Conservation (phyloP, 2,113 vertebrate species). For the Seriola dumerili region DNA sequence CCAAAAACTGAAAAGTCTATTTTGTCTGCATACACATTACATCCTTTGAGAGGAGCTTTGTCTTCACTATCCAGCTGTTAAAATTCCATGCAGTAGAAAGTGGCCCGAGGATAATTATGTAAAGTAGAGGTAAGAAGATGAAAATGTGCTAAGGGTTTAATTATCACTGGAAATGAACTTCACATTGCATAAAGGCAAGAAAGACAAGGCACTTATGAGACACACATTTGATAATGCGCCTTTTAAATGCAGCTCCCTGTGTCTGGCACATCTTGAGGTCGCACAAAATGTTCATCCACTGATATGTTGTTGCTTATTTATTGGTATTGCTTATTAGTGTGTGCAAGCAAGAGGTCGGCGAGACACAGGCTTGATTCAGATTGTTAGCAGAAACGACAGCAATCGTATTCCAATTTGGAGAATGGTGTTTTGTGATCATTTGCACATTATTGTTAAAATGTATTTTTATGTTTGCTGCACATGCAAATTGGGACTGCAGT, state of each 20-base stretch:
- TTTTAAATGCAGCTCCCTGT: conserved; percentile 45
- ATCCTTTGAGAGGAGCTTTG: conserved; percentile 41
- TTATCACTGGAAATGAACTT: conserved; percentile 68
- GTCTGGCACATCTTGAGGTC: conserved; percentile 42
- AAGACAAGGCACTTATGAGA: conserved; percentile 47
- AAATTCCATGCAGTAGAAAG: conserved; percentile 46
- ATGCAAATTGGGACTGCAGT: conserved; percentile 4
- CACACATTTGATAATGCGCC: conserved; percentile 61
- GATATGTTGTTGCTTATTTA: conserved; percentile 33
- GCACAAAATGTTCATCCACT: conserved; percentile 25
- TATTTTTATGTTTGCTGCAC: conserved; percentile 18
- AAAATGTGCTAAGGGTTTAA: conserved; percentile 72
- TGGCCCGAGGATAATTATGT: conserved; percentile 67
- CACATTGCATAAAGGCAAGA: conserved; percentile 38
- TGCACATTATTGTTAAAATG: conserved; percentile 18
- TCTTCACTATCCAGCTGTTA: conserved; percentile 52
- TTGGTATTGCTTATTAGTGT: conserved; percentile 42
- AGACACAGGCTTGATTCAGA: conserved; percentile 20
- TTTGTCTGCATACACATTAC: conserved; percentile 29
- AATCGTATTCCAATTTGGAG: conserved; percentile 22
- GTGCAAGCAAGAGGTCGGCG: conserved; percentile 1
- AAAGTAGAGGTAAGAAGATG: conserved; percentile 66
- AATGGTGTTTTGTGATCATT: conserved; percentile 30
- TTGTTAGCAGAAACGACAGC: conserved; percentile 20
- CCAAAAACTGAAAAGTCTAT: conserved; percentile 7